Percentiles rank a stretch among this genome's conserved stretches.
Evolutionary conservation across 2,888 invertebrate species (phyloP).

Genomic region (Tenodera sinensis): DNA sequence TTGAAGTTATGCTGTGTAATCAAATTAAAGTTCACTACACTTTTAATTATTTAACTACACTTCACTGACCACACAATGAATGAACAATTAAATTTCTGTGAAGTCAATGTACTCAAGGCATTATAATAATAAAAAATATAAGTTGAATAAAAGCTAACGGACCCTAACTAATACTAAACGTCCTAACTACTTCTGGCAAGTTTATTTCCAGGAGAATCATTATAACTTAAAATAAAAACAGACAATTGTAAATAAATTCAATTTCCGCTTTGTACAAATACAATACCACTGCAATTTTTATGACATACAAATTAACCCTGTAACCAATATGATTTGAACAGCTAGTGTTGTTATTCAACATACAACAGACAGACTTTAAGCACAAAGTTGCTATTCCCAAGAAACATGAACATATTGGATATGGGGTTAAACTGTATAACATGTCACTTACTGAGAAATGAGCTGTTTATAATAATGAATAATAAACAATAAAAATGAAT

Average conservation of each 20-base stretch:
- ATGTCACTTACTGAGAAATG: not conserved
- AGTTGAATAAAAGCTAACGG: no score
- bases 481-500: no score
- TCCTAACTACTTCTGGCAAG: not conserved
- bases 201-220: not conserved
- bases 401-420: not conserved
- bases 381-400: not conserved
- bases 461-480: not conserved
- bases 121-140: not conserved
- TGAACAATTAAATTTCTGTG: no score
- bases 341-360: not conserved
- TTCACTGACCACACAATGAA: no score
- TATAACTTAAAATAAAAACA: slow-evolving; percentile 19
- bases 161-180: no score
- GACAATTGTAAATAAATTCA: not conserved
- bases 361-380: not conserved
- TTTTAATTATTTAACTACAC: no score
- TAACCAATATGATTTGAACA: not conserved
- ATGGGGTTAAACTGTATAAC: not conserved
- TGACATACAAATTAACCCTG: not conserved
- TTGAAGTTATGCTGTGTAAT: no score
- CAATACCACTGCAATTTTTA: not conserved
- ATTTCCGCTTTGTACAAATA: not conserved
- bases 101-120: no score
- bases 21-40: no score